These are phyloP conservation scores for Pelmatolapia mariae DNA, from an alignment of 2,113 vertebrate species.

Conservation along the genomic window DNA sequence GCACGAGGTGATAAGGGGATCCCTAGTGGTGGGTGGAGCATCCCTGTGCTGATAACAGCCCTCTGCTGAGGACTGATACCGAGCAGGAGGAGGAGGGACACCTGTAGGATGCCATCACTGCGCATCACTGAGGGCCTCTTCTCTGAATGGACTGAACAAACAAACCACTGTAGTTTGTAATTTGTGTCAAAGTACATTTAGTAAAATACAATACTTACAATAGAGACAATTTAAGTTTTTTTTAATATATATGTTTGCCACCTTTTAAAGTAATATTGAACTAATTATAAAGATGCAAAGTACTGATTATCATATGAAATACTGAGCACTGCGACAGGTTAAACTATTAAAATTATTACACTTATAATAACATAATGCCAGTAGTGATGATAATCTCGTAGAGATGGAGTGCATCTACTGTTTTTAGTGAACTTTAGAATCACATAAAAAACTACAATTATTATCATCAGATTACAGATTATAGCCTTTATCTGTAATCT, in stretches of 20 bases:
- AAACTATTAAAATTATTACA: background rate
- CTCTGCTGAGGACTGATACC: conserved; percentile 67
- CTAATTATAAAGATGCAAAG: background rate
- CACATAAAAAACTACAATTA: background rate
- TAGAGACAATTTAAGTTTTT: background rate
- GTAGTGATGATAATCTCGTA: background rate
- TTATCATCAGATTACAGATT: background rate
- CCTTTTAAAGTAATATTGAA: background rate
- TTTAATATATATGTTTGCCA: background rate
- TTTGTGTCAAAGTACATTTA: background rate
- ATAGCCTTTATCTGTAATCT: background rate
- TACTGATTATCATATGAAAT: background rate
- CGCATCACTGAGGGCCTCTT: conserved; percentile 23
- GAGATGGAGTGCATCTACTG: background rate
- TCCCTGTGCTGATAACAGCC: conserved; percentile 56
- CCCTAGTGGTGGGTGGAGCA: conserved; percentile 67
- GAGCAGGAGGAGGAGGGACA: conserved; percentile 27
- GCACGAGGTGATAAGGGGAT: conserved; percentile 68
- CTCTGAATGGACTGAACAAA: background rate
- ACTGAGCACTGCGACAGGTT: background rate
- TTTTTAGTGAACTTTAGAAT: background rate
- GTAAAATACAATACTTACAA: background rate
- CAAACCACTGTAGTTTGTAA: background rate
- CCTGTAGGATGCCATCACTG: conserved; percentile 24
- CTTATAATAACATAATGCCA: background rate